Percentiles rank a stretch among this genome's conserved stretches.
phyloP scores from a whole-genome alignment of 2,113 vertebrate species.

The Madoqua kirkii region DNA sequence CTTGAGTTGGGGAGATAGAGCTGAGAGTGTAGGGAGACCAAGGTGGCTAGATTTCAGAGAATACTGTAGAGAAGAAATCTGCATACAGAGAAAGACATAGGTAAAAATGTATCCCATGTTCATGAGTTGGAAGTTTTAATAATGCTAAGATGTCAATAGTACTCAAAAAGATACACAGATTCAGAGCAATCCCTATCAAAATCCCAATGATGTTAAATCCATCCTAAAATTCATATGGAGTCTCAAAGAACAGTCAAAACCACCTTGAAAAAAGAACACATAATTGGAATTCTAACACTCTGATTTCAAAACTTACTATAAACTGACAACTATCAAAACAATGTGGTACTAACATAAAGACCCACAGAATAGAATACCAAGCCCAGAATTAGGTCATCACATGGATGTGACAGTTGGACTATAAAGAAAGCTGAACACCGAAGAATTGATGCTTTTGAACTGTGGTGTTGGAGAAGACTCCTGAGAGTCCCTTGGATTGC shows the following conservation, averaged over 20 bases:
- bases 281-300: not conserved
- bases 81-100: not conserved
- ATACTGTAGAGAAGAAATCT: not conserved
- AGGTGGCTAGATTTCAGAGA: not conserved
- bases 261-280: not conserved
- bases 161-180: not conserved
- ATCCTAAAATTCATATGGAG: not conserved
- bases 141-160: not conserved
- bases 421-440: not conserved
- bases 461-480: not conserved
- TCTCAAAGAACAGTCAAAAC: not conserved
- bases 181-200: not conserved
- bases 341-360: not conserved
- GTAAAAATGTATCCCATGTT: not conserved
- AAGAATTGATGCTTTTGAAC: not conserved
- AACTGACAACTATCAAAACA: not conserved
- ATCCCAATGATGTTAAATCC: not conserved
- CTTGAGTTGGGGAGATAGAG: not conserved
- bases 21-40: not conserved
- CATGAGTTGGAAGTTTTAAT: not conserved
- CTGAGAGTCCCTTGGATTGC: not conserved
- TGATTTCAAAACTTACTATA: not conserved
- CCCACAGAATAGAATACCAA: not conserved
- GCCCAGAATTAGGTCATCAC: not conserved
- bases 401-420: not conserved